Conservation (phyloP, 2,113 vertebrate genomes). For the Caranx melampygus region DNA sequence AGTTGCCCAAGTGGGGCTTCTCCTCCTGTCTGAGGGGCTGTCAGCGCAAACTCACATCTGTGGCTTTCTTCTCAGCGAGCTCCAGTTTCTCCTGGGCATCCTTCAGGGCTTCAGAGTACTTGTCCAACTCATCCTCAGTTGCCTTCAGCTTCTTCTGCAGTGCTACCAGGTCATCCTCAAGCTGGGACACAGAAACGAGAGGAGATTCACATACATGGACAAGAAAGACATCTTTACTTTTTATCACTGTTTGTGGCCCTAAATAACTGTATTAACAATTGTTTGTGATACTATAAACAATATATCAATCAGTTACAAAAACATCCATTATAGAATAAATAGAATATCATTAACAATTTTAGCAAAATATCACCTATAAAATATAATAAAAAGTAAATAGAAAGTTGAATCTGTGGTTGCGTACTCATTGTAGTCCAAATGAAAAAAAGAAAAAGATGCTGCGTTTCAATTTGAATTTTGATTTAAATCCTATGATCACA, state of each 20-base stretch:
- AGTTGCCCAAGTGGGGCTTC: neutral
- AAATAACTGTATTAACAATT: neutral
- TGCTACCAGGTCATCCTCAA: conserved; percentile 96
- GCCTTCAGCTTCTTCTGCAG: conserved; percentile 98
- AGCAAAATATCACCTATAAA: neutral
- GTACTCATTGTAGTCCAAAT: conserved; percentile 5
- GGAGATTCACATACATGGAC: conserved; percentile 45
- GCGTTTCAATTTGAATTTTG: neutral
- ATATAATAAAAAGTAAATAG: neutral
- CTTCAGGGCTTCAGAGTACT: conserved; percentile 98
- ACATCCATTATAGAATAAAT: neutral
- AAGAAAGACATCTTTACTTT: neutral
- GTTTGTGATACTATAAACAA: neutral
- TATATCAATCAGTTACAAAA: neutral
- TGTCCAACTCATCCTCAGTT: conserved; percentile 99
- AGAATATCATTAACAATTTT: neutral
- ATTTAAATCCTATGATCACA: neutral
- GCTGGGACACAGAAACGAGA: conserved; percentile 85
- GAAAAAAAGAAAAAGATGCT: neutral
- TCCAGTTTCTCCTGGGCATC: conserved; percentile 99
- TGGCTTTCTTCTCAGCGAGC: conserved; percentile 97
- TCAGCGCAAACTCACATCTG: conserved; percentile 90
- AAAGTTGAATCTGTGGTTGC: neutral
- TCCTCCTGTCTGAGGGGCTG: neutral
- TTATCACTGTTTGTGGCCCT: no score